These are phyloP conservation scores for Chesias legatella DNA, from an alignment of 2,888 invertebrate species.

Conservation along the genomic window DNA sequence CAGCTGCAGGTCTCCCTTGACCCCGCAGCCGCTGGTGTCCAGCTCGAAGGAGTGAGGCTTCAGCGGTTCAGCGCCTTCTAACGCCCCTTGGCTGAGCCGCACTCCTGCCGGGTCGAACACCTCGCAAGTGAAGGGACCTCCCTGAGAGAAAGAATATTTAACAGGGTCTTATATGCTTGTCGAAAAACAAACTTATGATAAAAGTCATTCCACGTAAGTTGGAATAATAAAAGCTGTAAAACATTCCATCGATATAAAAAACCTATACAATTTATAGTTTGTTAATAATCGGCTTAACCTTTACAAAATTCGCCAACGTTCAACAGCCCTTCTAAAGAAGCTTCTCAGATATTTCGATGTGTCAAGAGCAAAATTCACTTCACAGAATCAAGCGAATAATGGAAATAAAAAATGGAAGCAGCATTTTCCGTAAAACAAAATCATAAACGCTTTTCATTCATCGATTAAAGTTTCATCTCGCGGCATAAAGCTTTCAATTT, in stretches of 20 bases:
- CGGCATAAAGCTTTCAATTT: constrained; percentile 15
- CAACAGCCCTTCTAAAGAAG: no score
- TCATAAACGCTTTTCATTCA: background rate
- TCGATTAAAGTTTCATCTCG: constrained; percentile 15
- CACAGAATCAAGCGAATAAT: no score
- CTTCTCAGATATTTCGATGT: no score
- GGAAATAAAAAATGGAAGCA: no score
- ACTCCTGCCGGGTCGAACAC: constrained; percentile 97
- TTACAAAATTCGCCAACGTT: no score
- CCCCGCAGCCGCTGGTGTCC: constrained; percentile 82
- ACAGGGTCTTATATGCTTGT: no score
- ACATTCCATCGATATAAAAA: no score
- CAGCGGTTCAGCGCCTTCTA: constrained; percentile 91
- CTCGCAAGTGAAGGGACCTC: constrained; percentile 97
- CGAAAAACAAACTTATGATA: no score
- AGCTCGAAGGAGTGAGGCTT: constrained; percentile 92
- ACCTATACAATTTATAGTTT: background rate
- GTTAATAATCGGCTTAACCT: background rate
- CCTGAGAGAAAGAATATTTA: constrained; percentile 68
- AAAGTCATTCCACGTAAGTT: no score
- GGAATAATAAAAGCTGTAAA: no score
- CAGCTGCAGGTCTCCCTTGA: constrained; percentile 91
- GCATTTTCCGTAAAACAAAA: background rate
- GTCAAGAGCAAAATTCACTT: background rate
- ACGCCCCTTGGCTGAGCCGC: constrained; percentile 84